Conservation (phyloP, 2,888 invertebrate species). For the Dermolepida albohirtum region DNA sequence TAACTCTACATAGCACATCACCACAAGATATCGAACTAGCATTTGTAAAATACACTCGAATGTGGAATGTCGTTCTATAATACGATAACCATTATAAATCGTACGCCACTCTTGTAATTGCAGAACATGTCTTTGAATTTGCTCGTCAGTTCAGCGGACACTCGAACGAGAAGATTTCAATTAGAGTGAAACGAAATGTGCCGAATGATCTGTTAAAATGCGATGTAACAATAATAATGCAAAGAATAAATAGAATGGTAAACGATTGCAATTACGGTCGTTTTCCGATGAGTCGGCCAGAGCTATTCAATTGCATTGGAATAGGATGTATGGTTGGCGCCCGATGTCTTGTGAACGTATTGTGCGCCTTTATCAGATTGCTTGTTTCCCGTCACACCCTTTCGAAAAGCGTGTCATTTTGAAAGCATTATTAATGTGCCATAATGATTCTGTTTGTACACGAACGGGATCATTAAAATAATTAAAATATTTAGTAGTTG, state of each 20-base stretch:
- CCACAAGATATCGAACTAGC: conserved; percentile 22
- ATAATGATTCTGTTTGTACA: conserved; percentile 12
- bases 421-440: not conserved
- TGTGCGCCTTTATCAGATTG: conserved; percentile 34
- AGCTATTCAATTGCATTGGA: conserved; percentile 25
- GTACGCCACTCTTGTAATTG: conserved; percentile 21
- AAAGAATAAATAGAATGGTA: conserved; percentile 32
- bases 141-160: conserved; percentile 24
- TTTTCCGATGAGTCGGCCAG: conserved; percentile 16
- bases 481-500: not conserved
- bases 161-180: conserved; percentile 33
- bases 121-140: conserved; percentile 24
- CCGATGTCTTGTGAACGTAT: conserved; percentile 25
- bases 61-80: conserved; percentile 6
- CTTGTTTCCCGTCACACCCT: conserved; percentile 31
- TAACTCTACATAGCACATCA: conserved; percentile 25
- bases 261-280: conserved; percentile 33
- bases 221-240: conserved; percentile 15
- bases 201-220: conserved; percentile 15
- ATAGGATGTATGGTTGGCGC: conserved; percentile 29
- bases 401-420: conserved; percentile 24
- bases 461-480: not conserved
- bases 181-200: conserved; percentile 18
- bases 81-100: conserved; percentile 22
- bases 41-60: conserved; percentile 18